phyloP scores from a whole-genome alignment of 1,140 invertebrate genomes.

The Gonioctena quinquepunctata region DNA sequence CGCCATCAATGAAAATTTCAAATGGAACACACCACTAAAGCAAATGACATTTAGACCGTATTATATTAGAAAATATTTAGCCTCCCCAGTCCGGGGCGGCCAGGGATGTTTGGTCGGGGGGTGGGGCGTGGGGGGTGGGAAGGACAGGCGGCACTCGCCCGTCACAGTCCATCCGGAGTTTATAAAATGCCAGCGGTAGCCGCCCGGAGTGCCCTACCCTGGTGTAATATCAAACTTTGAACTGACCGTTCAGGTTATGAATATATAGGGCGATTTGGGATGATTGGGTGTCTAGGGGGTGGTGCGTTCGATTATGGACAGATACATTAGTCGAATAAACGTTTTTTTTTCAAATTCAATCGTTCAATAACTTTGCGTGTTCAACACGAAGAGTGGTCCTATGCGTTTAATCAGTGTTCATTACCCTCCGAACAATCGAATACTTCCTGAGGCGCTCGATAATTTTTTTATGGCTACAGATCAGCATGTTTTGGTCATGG shows the following conservation, averaged over 20 bases:
- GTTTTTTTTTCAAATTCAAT: no score
- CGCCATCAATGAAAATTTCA: conserved; percentile 13
- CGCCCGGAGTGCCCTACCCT: neutral
- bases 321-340: no score
- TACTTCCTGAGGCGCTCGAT: no score
- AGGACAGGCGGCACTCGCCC: neutral
- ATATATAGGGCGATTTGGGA: neutral
- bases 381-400: no score
- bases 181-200: conserved; percentile 12
- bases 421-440: no score
- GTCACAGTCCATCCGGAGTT: neutral
- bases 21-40: conserved; percentile 11
- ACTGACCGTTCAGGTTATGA: conserved; percentile 6
- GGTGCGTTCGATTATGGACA: no score
- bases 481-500: no score
- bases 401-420: no score
- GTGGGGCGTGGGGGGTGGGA: neutral
- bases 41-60: conserved; percentile 14
- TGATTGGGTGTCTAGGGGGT: neutral
- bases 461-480: no score
- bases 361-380: no score
- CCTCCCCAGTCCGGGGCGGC: neutral
- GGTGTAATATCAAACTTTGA: conserved; percentile 2
- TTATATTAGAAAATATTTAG: conserved; percentile 21
- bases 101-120: neutral